Evolutionary conservation across 30 jellyfish, hydroid and myxozoan genomes (phyloP).

Genomic region (Nemopilema nomurai): DNA sequence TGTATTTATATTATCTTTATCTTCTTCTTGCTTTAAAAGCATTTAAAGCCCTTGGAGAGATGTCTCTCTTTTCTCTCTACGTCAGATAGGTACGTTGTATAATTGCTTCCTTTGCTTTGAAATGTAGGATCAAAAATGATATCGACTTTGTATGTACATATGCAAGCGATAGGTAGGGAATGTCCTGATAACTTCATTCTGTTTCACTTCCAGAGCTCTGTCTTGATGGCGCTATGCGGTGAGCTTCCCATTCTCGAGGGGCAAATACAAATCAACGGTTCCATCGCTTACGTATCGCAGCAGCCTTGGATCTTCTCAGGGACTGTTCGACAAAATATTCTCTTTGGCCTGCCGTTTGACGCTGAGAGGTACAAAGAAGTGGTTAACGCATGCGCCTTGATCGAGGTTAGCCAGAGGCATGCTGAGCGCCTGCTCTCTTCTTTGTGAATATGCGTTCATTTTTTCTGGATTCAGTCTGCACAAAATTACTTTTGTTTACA

Average conservation of each 20-base stretch:
- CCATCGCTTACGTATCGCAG: conserved; percentile 77
- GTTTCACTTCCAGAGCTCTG: conserved; percentile 52
- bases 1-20: too few relatives aligned
- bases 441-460: too few relatives aligned
- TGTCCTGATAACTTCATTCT: too few relatives aligned
- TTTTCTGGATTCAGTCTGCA: neutral
- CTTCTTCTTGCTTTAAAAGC: too few relatives aligned
- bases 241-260: conserved; percentile 73
- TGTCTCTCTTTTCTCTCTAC: too few relatives aligned
- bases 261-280: conserved; percentile 51
- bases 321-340: conserved; percentile 77
- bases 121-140: too few relatives aligned
- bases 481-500: neutral
- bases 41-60: too few relatives aligned
- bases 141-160: too few relatives aligned
- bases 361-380: conserved; percentile 29
- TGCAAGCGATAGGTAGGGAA: too few relatives aligned
- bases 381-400: conserved; percentile 46
- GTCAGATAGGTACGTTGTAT: too few relatives aligned
- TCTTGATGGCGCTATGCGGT: conserved; percentile 68
- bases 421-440: too few relatives aligned
- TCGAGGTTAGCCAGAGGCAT: conserved; percentile 28
- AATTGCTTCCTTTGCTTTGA: neutral
- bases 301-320: conserved; percentile 93
- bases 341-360: conserved; percentile 69